These are phyloP conservation scores for Dusona sp. DNA, from an alignment of 2,888 invertebrate species.

Conservation along the genomic window DNA sequence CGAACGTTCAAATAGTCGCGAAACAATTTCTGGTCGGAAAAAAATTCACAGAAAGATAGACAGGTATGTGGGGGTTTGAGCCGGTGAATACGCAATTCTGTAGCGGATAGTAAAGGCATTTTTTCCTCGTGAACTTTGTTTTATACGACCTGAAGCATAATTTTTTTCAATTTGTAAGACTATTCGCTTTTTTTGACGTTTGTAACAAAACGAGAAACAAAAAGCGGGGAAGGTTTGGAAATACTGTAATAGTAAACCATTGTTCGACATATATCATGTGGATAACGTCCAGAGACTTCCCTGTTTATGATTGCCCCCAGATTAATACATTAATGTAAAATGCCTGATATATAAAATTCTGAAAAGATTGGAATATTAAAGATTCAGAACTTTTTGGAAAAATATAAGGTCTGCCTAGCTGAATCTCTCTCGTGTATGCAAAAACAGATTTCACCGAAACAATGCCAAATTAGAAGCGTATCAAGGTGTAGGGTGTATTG, in stretches of 20 bases:
- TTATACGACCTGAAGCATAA: background rate
- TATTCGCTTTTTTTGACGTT: background rate
- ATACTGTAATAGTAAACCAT: background rate
- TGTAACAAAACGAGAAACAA: background rate
- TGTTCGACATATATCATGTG: background rate
- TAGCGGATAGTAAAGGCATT: background rate
- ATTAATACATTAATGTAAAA: too few species aligned
- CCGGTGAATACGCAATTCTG: background rate
- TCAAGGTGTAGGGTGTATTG: constrained; percentile 3
- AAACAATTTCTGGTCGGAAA: background rate
- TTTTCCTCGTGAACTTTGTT: background rate
- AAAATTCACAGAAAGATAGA: constrained; percentile 24
- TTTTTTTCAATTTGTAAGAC: background rate
- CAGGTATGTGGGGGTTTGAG: background rate
- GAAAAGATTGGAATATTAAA: too few species aligned
- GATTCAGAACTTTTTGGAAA: background rate
- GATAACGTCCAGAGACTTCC: too few species aligned
- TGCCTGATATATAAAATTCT: too few species aligned
- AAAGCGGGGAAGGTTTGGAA: background rate
- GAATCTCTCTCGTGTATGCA: background rate
- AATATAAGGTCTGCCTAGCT: background rate
- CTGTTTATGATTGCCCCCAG: too few species aligned
- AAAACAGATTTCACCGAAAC: background rate
- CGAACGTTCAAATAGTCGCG: background rate
- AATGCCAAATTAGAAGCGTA: background rate